A percentile compares a stretch with the other conserved stretches of the same genome.
Conservation (phyloP, 2,113 vertebrate genomes). For the Macrotus californicus region DNA sequence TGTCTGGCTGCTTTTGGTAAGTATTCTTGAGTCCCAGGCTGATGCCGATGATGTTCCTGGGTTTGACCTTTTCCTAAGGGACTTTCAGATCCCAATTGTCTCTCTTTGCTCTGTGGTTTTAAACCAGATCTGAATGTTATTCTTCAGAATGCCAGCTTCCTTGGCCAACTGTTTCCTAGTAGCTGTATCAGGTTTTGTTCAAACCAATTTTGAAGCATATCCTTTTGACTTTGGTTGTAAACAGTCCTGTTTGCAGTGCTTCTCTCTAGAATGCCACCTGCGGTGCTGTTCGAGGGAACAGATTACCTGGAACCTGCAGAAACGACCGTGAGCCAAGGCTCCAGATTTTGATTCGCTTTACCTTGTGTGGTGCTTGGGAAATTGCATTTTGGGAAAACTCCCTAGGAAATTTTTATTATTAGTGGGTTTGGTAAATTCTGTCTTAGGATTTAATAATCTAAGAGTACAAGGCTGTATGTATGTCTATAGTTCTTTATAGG, state of each 20-base stretch:
- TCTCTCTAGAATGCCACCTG: background rate
- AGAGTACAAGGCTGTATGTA: background rate
- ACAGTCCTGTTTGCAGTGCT: background rate
- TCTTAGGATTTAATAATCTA: background rate
- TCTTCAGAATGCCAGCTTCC: background rate
- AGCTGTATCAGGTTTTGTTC: background rate
- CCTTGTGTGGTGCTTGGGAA: background rate
- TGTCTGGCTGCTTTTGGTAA: background rate
- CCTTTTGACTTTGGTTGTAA: constrained; percentile 26
- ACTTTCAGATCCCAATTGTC: background rate
- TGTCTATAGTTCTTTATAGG: background rate
- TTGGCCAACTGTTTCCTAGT: background rate
- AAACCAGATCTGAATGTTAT: background rate
- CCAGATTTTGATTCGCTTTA: background rate
- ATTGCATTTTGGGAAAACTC: background rate
- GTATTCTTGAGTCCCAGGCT: background rate
- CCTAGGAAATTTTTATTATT: background rate
- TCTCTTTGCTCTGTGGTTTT: background rate
- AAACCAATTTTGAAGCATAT: background rate
- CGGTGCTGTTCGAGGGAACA: background rate
- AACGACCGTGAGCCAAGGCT: background rate
- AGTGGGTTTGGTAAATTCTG: background rate
- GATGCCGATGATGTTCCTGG: background rate
- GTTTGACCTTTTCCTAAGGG: background rate
- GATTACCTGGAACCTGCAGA: background rate